Conservation (phyloP, 2,797 vertebrate species). For the Semaprochilodus insignis region DNA sequence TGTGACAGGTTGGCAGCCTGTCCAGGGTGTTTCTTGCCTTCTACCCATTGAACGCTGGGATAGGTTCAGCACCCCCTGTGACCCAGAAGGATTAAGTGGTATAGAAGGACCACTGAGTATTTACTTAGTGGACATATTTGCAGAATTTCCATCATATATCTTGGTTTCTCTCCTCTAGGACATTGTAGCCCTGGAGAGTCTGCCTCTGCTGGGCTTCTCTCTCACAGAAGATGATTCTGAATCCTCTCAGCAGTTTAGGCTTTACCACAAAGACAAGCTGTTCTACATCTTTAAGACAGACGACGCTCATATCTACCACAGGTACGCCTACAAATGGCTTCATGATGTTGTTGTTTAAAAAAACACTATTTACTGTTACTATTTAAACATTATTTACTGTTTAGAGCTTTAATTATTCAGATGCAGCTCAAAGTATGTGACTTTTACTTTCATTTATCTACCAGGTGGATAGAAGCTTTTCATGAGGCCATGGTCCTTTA, state of each 20-base stretch:
- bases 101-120: not conserved
- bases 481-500: conserved; percentile 90
- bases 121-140: not conserved
- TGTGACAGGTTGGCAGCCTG: too few relatives aligned
- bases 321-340: conserved; percentile 69
- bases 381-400: not conserved
- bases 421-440: not conserved
- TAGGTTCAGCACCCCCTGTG: too few relatives aligned
- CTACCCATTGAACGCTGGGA: too few relatives aligned
- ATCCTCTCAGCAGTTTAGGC: conserved; percentile 83
- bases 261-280: conserved; percentile 92
- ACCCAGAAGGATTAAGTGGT: too few relatives aligned
- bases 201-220: conserved; percentile 92
- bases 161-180: conserved; percentile 77
- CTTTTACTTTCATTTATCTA: conserved; percentile 37
- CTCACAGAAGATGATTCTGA: conserved; percentile 81
- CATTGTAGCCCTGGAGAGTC: conserved; percentile 94
- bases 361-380: too few relatives aligned
- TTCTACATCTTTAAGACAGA: conserved; percentile 93
- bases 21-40: too few relatives aligned
- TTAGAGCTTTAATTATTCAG: not conserved
- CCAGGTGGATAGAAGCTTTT: conserved; percentile 94
- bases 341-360: not conserved
- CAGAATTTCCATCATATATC: not conserved
- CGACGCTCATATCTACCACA: conserved; percentile 85